Percentiles rank a stretch among this genome's conserved stretches.
Conservation (phyloP, 1,140 invertebrate genomes). For the Euwallacea similis region DNA sequence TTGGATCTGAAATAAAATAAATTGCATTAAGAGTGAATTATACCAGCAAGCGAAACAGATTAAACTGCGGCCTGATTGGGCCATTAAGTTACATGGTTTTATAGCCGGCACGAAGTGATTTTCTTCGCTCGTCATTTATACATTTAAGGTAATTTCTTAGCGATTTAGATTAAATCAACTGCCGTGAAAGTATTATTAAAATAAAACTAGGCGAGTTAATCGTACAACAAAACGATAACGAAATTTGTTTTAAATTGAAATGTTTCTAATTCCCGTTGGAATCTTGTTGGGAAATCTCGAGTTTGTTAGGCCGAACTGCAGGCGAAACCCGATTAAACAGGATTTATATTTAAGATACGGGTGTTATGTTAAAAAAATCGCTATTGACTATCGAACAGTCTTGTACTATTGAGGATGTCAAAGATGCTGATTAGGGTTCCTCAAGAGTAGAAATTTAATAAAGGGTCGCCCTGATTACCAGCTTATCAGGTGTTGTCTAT, state of each 20-base stretch:
- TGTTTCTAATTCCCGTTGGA: conserved; percentile 23
- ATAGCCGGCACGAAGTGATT: conserved; percentile 33
- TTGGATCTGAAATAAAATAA: conserved; percentile 47
- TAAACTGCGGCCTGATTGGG: conserved; percentile 27
- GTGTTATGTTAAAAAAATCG: background rate
- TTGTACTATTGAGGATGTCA: background rate
- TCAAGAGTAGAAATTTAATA: conserved; percentile 32
- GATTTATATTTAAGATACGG: background rate
- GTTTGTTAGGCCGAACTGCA: background rate
- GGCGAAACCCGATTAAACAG: background rate
- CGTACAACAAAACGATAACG: conserved; percentile 23
- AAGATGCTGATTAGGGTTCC: conserved; percentile 16
- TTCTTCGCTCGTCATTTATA: conserved; percentile 39
- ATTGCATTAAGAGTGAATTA: background rate
- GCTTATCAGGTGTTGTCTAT: conserved; percentile 40
- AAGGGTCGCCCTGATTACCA: conserved; percentile 28
- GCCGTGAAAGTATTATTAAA: conserved; percentile 34
- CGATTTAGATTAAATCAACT: conserved; percentile 35
- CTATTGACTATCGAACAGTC: too few relatives aligned
- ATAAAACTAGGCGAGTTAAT: conserved; percentile 33
- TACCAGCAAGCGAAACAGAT: background rate
- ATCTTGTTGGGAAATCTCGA: conserved; percentile 15
- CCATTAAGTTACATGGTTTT: conserved; percentile 34
- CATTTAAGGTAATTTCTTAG: conserved; percentile 36
- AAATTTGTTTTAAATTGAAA: conserved; percentile 35